Conservation (phyloP, 2,113 vertebrate genomes). For the Cisticola juncidis region DNA sequence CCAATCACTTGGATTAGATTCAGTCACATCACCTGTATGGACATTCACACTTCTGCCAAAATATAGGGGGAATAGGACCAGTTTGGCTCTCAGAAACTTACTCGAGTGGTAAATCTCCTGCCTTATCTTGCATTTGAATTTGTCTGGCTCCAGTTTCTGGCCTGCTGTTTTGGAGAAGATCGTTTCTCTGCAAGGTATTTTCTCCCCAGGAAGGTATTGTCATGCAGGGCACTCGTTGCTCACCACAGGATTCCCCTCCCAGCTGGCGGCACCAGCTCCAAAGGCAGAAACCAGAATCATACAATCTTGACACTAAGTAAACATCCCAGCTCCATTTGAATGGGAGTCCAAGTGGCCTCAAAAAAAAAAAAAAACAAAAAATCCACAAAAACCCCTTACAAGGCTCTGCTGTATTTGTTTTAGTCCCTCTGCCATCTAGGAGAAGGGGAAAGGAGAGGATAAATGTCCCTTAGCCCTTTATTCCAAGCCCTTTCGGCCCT, state of each 20-base stretch:
- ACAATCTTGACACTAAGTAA: neutral
- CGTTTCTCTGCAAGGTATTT: neutral
- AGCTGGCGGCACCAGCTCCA: slow-evolving; percentile 55
- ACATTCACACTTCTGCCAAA: neutral
- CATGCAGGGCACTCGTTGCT: slow-evolving; percentile 71
- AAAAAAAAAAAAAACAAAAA: neutral
- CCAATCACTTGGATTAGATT: neutral
- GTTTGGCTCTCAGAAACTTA: neutral
- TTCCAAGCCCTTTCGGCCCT: neutral
- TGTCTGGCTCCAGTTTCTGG: slow-evolving; percentile 7
- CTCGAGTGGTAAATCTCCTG: neutral
- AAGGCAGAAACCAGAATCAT: neutral
- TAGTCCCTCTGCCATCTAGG: neutral
- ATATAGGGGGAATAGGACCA: accelerated
- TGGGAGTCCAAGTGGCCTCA: neutral
- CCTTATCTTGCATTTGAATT: slow-evolving; percentile 23
- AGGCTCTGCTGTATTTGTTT: slow-evolving; percentile 35
- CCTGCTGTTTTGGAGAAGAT: neutral
- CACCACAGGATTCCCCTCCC: slow-evolving; percentile 45
- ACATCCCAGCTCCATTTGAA: slow-evolving; percentile 53
- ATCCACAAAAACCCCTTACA: neutral
- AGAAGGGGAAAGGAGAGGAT: neutral
- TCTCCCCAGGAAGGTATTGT: slow-evolving; percentile 49
- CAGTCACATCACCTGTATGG: neutral
- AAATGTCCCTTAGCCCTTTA: neutral